These are phyloP conservation scores for Corydoras sp. DNA, from an alignment of 2,113 vertebrate species.

Conservation along the genomic window DNA sequence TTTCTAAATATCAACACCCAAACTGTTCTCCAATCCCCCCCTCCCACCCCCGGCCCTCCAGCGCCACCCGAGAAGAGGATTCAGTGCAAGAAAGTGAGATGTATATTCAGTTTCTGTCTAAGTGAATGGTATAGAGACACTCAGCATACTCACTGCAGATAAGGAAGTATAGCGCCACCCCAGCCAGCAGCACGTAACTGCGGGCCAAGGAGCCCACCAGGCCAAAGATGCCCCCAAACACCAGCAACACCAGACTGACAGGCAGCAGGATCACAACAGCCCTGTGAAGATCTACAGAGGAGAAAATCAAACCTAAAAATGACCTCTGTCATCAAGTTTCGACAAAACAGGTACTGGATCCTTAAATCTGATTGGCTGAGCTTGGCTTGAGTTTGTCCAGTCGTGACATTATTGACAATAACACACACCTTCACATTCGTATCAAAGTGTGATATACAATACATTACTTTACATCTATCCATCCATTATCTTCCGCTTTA, in stretches of 20 bases:
- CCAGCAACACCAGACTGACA: constrained; percentile 66
- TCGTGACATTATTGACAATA: too few relatives aligned
- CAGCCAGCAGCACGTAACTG: constrained; percentile 58
- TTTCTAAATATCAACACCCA: too few relatives aligned
- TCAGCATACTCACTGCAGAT: constrained; percentile 66
- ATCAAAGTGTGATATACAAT: constrained; percentile 1
- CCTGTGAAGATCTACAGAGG: constrained; percentile 62
- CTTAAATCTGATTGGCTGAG: too few relatives aligned
- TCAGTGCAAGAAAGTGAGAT: too few relatives aligned
- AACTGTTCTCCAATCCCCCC: too few relatives aligned
- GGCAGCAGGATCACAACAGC: constrained; percentile 68
- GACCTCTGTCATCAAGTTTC: neutral
- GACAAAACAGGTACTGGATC: neutral
- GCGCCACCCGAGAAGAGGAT: neutral
- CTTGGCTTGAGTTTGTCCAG: too few relatives aligned
- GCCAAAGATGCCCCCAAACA: constrained; percentile 69
- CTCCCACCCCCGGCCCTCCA: too few relatives aligned
- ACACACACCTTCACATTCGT: too few relatives aligned
- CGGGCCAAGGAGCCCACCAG: constrained; percentile 66
- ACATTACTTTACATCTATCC: neutral
- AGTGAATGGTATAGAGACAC: neutral
- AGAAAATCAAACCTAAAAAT: too few relatives aligned
- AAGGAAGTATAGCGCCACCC: constrained; percentile 63
- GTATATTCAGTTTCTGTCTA: neutral
- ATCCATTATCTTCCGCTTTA: too few relatives aligned